Evolutionary conservation across 2,888 invertebrate species (phyloP), one percentile per base, ranked within the genome.

Genomic region (Ellobium chinense): DNA sequence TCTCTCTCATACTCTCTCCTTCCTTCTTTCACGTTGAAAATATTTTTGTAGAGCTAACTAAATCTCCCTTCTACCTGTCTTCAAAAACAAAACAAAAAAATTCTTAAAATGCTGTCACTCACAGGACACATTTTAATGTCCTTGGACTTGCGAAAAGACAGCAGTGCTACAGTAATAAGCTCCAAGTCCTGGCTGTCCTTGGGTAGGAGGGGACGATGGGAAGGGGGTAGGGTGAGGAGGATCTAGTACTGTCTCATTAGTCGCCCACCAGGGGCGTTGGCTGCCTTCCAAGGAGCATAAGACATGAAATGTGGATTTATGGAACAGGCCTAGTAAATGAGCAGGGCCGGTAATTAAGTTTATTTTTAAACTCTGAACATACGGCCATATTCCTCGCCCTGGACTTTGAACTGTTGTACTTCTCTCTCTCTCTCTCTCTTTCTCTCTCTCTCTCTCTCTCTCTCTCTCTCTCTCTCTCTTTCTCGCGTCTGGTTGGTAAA

Each of bases 371-470:
- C n/a, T n/a, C n/a, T n/a, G n/a, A n/a, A n/a, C n/a, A n/a, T n/a
- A n/a, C n/a, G n/a, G n/a, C n/a, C n/a, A n/a, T n/a, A n/a, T n/a
- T n/a, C n/a, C n/a, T n/a, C n/a, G n/a, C n/a, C n/a, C n/a, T n/a
- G n/a, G n/a, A n/a, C n/a, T n/a, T n/a, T n/a, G n/a, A n/a, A n/a
- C 18, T 46, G 46, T 46, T 18, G 7, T 65, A 3, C 65, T 65
- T 29, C 65, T 65, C 65, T 65, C 65, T 65, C 65, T 65, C 65
- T 65, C 46, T 39, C 70, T 70, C 54, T 70, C 70, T 70, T 37
- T 70, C 70, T 70, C 70, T 70, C 70, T 70, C 54, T 46, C 70
- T 70, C 70, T 46, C 54, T 46, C 31, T 29, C 29, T 29, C 31
- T 31, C 31, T 31, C 36, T 34, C 27, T 34, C 36, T 24, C 62